Base-by-base conservation (phyloP, 1,140 invertebrate species). In the Hypsibius dujardini region DNA sequence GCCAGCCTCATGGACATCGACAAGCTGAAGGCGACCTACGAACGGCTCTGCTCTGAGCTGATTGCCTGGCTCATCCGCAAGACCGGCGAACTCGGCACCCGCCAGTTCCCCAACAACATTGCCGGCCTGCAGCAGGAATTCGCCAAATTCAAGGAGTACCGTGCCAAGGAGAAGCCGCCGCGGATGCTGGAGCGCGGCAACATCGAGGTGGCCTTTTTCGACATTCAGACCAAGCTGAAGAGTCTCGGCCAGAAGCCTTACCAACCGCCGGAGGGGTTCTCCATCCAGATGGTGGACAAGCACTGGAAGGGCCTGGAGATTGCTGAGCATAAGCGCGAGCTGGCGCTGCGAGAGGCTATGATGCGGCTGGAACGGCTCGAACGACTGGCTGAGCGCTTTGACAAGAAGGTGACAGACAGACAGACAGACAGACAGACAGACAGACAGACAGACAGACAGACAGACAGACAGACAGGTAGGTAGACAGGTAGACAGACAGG, bases 81-180 rank as follows among this genome's bases (percentile, higher is more conserved):
- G 80, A 92, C 95, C 70, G 78, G 82, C 12, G 85, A 89, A 77
- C 80, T 98, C 56, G 87, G 93, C 77, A 86, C 89, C 76, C 83
- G 91, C 2, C 84, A 89, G 71, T 93, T 98, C 76, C 92, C 94
- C n/a, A 98, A 98, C 81, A 89, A 89, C 1, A 79, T 98, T 62
- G 91, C 95, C 78, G 93, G 90, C 69, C 95, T 98, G 74, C 92
- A 96, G 81, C 86, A 87, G 67, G 86, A 96, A 77, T 80, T 97
- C 71, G 79, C 90, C 14, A 81, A 85, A 46, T 98, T 98, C 80
- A 97, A 96, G 78, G 87, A 93, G 76, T 98, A 98, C 80, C 84
- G 94, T 75, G 97, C 92, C 0, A 85, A 92, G 42, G 95, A 98
- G 79, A 98, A 98, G 82, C 95, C 95, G 14, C 93, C 93, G 71